Conservation (phyloP, 2,888 invertebrate species). For the Ethmia dodecea region DNA sequence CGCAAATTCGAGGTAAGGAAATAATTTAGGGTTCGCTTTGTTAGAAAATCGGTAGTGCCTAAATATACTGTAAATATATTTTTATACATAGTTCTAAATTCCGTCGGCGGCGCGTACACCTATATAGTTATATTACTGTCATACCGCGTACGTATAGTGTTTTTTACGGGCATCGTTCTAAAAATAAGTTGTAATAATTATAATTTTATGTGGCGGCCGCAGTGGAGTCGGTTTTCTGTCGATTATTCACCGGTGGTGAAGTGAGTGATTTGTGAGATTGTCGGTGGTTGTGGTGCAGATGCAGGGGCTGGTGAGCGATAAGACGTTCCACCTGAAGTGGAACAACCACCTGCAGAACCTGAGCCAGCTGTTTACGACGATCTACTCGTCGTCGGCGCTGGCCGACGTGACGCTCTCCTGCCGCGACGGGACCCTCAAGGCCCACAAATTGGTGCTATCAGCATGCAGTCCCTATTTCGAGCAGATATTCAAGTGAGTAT, state of each 20-base stretch:
- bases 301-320: constrained; percentile 79
- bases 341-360: constrained; percentile 86
- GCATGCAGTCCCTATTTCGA: constrained; percentile 88
- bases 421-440: constrained; percentile 83
- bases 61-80: constrained; percentile 64
- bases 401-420: constrained; percentile 85
- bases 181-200: constrained; percentile 79
- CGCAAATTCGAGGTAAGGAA: constrained; percentile 68
- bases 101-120: constrained; percentile 75
- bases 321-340: constrained; percentile 84
- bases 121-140: constrained; percentile 66
- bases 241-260: constrained; percentile 59
- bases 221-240: constrained; percentile 70
- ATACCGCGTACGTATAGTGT: constrained; percentile 78
- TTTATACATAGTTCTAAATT: constrained; percentile 70
- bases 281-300: constrained; percentile 56
- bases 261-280: constrained; percentile 49
- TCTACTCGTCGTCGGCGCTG: constrained; percentile 82
- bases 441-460: constrained; percentile 84
- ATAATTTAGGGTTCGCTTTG: constrained; percentile 47
- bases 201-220: constrained; percentile 78
- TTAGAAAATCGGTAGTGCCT: constrained; percentile 46
- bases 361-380: constrained; percentile 81
- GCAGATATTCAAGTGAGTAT: constrained; percentile 80
- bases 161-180: constrained; percentile 79